phyloP scores from a whole-genome alignment of 2,888 invertebrate genomes.

The Pachydiplax longipennis region DNA sequence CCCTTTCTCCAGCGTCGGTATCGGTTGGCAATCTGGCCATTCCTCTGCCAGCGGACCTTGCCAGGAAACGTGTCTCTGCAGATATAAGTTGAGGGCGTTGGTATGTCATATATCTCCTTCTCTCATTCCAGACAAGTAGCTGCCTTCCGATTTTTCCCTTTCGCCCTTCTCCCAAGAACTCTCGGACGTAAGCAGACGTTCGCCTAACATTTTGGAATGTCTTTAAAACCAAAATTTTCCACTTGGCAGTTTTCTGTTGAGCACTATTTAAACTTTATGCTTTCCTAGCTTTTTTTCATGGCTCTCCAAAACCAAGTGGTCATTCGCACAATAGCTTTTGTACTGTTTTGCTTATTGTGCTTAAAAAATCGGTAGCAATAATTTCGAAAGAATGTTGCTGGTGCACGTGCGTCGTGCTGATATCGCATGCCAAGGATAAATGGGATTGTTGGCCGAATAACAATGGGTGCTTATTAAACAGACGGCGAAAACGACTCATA shows the following conservation, averaged over 20 bases:
- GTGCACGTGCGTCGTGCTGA: not conserved
- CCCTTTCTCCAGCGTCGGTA: not conserved
- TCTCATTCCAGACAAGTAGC: slow-evolving; percentile 2
- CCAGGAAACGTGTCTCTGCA: slow-evolving; percentile 32
- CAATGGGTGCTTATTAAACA: not conserved
- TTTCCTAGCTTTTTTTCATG: not conserved
- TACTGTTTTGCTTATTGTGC: not conserved
- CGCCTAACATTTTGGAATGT: not conserved
- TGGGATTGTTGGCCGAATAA: not conserved
- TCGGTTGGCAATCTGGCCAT: slow-evolving; percentile 25
- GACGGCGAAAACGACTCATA: not conserved
- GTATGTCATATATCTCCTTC: not conserved
- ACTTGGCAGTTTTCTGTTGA: not conserved
- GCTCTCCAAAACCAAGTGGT: not conserved
- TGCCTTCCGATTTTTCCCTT: not conserved
- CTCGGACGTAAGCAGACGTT: not conserved
- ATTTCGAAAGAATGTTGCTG: not conserved
- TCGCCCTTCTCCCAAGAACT: not conserved
- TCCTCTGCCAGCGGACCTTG: slow-evolving; percentile 7
- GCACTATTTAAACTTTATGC: not conserved
- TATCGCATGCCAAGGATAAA: not conserved
- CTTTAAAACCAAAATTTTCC: not conserved
- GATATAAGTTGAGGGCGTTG: slow-evolving; percentile 24
- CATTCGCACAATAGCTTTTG: not conserved
- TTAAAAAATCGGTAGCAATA: not conserved